Base-by-base conservation (phyloP, 1,140 invertebrate species). In the Halesus radiatus region DNA sequence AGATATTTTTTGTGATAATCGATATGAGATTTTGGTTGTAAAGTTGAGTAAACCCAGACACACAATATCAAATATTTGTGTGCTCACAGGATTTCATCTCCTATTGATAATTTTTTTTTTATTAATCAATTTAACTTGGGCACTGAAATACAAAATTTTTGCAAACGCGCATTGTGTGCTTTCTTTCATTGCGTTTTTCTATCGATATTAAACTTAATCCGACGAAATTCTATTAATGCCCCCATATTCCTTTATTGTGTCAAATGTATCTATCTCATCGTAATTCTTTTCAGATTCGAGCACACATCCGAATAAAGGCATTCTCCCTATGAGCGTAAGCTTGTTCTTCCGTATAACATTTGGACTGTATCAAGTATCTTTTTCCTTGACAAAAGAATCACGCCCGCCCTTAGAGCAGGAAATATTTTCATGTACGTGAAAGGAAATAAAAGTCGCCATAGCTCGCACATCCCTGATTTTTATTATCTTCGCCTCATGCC, bases 401-500 rank as follows among this genome's bases (percentile, higher is more conserved):
- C 68, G 68, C 68, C 50, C 68, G 16, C 37, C 68, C 68, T 37
- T 60, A 60, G n/a, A 32, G 26, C 10, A 76, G 58, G 37, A 56
- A 76, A 37, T 64, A 76, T 37, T 58, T 76, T 60, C 58, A n/a
- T 76, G 54, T 76, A 45, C 32, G 23, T 32, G 53, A 52, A 56
- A 18, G 54, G 74, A 32, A 50, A 60, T 66, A 66, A 78, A 68
- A 78, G 76, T 76, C 76, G 20, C 76, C 52, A 32, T 56, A 15
- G 52, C 62, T 62, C 23, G 16, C 53, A 75, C 56, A 75, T 75
- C 32, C 70, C 79, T 58, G 37, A 53, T 54, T 79, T 79, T 79
- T 79, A 79, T 79, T 50, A 73, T 72, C 78, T 62, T 37, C 73
- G 37, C 45, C 16, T 60, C 70, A 76, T 80, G 78, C 70, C 56